phyloP scores from a whole-genome alignment of 1,140 invertebrate genomes.

The Lethrus apterus region DNA sequence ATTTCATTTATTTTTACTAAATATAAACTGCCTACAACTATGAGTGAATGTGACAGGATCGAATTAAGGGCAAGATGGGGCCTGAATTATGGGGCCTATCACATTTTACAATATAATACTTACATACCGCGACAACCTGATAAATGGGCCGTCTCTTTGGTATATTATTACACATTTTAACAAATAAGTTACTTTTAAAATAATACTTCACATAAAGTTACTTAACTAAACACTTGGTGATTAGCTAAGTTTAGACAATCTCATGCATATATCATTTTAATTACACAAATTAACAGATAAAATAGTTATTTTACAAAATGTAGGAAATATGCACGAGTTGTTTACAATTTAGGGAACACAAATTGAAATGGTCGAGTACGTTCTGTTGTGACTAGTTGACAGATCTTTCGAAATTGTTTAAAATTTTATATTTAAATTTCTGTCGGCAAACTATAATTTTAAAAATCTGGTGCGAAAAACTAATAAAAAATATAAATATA shows the following conservation, averaged over 20 bases:
- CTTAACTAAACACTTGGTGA: constrained; percentile 5
- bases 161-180: constrained; percentile 43
- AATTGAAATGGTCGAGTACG: constrained; percentile 23
- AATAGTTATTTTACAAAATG: constrained; percentile 12
- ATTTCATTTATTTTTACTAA: constrained; percentile 39
- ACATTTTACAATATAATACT: constrained; percentile 43
- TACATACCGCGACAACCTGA: constrained; percentile 40
- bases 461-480: constrained; percentile 3
- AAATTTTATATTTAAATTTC: constrained; percentile 1
- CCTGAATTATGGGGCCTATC: constrained; percentile 39
- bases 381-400: constrained; percentile 33
- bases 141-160: constrained; percentile 39
- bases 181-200: constrained; percentile 30
- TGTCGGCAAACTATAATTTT: constrained; percentile 8
- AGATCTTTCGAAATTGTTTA: constrained; percentile 22
- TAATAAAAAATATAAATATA: constrained; percentile 4
- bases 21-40: constrained; percentile 41
- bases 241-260: constrained; percentile 2
- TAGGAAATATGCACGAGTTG: constrained; percentile 11
- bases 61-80: constrained; percentile 37
- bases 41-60: constrained; percentile 41
- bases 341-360: constrained; percentile 13
- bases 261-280: constrained; percentile 8
- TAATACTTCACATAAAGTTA: constrained; percentile 12
- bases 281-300: constrained; percentile 6